phyloP scores from a whole-genome alignment of 2,113 vertebrate species.

The Neodontobutis hainanensis region DNA sequence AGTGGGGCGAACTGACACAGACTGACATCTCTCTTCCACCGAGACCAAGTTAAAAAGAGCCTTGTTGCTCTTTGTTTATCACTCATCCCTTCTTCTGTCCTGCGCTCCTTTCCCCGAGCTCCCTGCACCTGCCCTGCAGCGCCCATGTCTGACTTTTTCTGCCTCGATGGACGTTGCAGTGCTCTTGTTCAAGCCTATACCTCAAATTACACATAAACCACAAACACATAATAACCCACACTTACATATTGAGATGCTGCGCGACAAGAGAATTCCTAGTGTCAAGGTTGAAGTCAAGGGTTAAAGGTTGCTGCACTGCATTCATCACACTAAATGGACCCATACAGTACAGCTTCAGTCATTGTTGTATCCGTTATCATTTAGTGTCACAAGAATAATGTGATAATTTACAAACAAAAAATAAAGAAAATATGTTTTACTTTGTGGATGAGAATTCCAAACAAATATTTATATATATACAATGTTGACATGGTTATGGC shows the following conservation, averaged over 20 bases:
- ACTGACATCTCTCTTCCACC: slow-evolving; percentile 75
- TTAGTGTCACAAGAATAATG: no score
- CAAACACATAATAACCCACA: slow-evolving; percentile 31
- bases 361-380: not conserved
- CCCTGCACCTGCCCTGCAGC: slow-evolving; percentile 52
- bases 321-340: not conserved
- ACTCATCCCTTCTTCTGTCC: slow-evolving; percentile 32
- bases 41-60: slow-evolving; percentile 69
- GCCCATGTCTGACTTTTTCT: slow-evolving; percentile 71
- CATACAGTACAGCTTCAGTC: not conserved
- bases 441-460: not conserved
- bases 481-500: no score
- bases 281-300: slow-evolving; percentile 48
- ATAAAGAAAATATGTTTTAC: no score
- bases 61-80: slow-evolving; percentile 58
- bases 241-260: slow-evolving; percentile 9
- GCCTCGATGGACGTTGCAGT: slow-evolving; percentile 63
- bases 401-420: no score
- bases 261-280: slow-evolving; percentile 39
- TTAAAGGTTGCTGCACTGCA: slow-evolving; percentile 13
- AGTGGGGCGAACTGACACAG: slow-evolving; percentile 73
- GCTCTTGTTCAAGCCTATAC: slow-evolving; percentile 62
- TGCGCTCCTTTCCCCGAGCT: slow-evolving; percentile 24
- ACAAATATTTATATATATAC: no score
- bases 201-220: slow-evolving; percentile 63